Conservation (phyloP, 2,113 vertebrate species). For the Zosterops lateralis region DNA sequence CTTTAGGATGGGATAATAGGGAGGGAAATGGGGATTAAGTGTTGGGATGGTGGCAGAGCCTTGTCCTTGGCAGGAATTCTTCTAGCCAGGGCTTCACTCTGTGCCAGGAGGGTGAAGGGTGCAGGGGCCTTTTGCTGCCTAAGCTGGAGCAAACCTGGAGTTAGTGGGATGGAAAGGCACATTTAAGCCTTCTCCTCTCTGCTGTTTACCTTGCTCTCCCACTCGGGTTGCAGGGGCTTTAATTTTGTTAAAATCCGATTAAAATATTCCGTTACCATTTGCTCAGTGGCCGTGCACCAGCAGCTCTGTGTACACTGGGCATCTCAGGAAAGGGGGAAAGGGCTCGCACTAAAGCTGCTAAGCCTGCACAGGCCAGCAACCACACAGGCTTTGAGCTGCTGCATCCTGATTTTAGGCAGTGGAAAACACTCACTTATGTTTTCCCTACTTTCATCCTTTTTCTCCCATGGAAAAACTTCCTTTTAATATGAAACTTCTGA, state of each 20-base stretch:
- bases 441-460: neutral
- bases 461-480: neutral
- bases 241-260: neutral
- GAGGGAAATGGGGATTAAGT: neutral
- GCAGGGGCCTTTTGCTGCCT: neutral
- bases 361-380: neutral
- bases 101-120: fast-evolving
- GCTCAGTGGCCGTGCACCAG: neutral
- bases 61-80: neutral
- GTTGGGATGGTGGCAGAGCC: neutral
- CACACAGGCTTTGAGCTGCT: neutral
- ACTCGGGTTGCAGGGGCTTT: neutral
- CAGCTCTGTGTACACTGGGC: neutral
- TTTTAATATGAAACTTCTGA: neutral
- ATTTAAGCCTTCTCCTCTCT: neutral
- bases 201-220: neutral
- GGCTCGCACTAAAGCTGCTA: neutral
- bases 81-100: fast-evolving
- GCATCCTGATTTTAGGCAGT: neutral
- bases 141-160: neutral
- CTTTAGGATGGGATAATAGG: fast-evolving
- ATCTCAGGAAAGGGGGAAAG: neutral
- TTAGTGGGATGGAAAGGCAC: neutral
- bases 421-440: neutral
- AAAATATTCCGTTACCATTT: neutral